Evolutionary conservation across 2,888 invertebrate genomes (phyloP).

Genomic region (Hypena proboscidalis): DNA sequence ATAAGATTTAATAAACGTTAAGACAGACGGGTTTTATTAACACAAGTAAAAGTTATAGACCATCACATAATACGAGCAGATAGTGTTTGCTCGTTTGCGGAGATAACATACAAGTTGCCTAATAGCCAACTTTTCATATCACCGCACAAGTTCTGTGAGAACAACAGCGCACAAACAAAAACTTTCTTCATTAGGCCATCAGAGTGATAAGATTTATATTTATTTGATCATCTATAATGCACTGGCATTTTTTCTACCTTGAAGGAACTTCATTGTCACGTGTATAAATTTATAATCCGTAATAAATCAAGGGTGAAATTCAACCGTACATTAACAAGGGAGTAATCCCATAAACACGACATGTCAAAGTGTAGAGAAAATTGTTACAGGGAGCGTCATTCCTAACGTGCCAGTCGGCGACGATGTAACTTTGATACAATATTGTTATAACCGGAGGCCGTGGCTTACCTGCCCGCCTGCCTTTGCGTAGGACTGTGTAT

Average conservation of each 20-base stretch:
- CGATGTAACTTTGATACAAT: slow-evolving; percentile 51
- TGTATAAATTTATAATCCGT: not conserved
- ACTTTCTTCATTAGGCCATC: slow-evolving; percentile 11
- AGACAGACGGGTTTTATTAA: no score
- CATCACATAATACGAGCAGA: no score
- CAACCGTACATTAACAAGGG: slow-evolving; percentile 20
- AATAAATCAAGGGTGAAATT: slow-evolving; percentile 3
- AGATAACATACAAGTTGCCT: slow-evolving; percentile 3
- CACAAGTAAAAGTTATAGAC: no score
- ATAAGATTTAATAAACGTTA: no score
- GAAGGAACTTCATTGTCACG: no score
- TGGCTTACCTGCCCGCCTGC: slow-evolving; percentile 36
- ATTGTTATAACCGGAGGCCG: slow-evolving; percentile 41
- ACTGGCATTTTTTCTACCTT: no score
- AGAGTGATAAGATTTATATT: not conserved
- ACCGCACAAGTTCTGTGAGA: slow-evolving; percentile 4
- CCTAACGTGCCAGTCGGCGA: slow-evolving; percentile 31
- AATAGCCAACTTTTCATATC: slow-evolving; percentile 8
- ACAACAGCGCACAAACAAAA: slow-evolving; percentile 3
- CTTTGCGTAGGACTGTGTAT: slow-evolving; percentile 12
- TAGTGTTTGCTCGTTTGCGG: slow-evolving; percentile 3
- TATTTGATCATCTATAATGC: not conserved
- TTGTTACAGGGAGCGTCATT: slow-evolving; percentile 42
- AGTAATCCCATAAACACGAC: slow-evolving; percentile 39
- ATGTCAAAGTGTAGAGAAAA: slow-evolving; percentile 50